phyloP scores from a whole-genome alignment of 2,797 vertebrate species.

The Silurus aristotelis region DNA sequence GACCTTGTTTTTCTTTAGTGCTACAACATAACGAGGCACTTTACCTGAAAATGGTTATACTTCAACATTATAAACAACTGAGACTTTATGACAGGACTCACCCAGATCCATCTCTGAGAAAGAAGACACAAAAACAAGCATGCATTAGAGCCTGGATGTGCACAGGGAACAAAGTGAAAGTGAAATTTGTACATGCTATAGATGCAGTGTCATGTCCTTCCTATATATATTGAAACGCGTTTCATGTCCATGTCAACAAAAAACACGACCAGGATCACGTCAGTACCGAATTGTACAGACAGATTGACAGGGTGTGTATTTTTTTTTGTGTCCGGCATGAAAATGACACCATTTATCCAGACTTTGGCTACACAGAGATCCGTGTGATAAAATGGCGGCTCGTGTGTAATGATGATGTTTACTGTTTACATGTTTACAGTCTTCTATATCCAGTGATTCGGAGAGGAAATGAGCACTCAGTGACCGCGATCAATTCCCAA shows the following conservation, averaged over 20 bases:
- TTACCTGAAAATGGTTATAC: background rate
- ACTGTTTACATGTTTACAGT: background rate
- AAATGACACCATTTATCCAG: background rate
- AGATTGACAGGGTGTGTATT: background rate
- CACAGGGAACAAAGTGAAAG: conserved; percentile 44
- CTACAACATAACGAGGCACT: background rate
- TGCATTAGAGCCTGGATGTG: background rate
- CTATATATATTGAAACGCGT: background rate
- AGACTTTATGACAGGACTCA: conserved; percentile 7
- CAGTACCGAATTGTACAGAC: background rate
- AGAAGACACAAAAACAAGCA: background rate
- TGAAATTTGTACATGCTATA: conserved; percentile 9
- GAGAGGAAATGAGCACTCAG: background rate
- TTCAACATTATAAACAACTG: background rate
- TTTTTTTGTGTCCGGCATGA: background rate
- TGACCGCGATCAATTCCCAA: background rate
- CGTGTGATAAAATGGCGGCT: background rate
- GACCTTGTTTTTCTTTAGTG: background rate
- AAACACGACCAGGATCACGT: background rate
- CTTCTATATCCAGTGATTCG: no score
- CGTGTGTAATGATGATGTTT: background rate
- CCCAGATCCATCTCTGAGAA: conserved; percentile 34
- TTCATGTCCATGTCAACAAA: background rate
- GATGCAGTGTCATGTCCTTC: background rate
- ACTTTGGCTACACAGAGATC: background rate